Evolutionary conservation across 2,797 vertebrate genomes (phyloP).

Genomic region (Salmo trutta): DNA sequence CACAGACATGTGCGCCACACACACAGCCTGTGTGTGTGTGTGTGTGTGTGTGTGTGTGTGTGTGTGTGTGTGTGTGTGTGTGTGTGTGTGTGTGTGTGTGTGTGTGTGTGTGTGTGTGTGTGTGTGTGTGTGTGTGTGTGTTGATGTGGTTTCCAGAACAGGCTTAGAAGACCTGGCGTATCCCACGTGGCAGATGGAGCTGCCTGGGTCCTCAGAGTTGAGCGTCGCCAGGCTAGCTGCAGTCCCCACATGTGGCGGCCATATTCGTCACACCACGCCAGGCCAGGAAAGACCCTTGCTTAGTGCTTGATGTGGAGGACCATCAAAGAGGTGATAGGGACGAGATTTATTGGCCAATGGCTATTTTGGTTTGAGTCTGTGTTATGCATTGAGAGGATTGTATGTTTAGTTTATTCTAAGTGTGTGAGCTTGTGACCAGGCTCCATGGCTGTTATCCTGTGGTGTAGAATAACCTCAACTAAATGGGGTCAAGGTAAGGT

Average conservation of each 20-base stretch:
- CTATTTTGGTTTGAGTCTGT: constrained; percentile 27
- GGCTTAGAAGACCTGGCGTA: constrained; percentile 73
- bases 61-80: constrained; percentile 44
- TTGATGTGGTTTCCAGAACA: constrained; percentile 70
- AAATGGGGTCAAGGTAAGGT: constrained; percentile 66
- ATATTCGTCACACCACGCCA: constrained; percentile 79
- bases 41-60: constrained; percentile 44
- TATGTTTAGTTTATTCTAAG: constrained; percentile 54
- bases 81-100: constrained; percentile 44
- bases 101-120: constrained; percentile 36
- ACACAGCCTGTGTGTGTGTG: constrained; percentile 35
- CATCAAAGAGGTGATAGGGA: constrained; percentile 72
- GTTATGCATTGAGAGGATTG: constrained; percentile 44
- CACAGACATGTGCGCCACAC: not conserved
- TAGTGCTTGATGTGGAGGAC: constrained; percentile 64
- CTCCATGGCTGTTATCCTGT: constrained; percentile 45
- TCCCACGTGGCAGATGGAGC: constrained; percentile 75
- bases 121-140: constrained; percentile 27
- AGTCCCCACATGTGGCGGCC: constrained; percentile 77
- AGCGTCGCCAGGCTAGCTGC: constrained; percentile 56
- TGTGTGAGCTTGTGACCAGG: constrained; percentile 52
- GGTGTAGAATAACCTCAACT: constrained; percentile 44
- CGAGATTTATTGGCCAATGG: constrained; percentile 56
- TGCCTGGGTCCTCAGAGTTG: constrained; percentile 63
- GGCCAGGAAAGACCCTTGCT: constrained; percentile 58